Evolutionary conservation across 2,888 invertebrate genomes (phyloP).

Genomic region (Gibbula magus): DNA sequence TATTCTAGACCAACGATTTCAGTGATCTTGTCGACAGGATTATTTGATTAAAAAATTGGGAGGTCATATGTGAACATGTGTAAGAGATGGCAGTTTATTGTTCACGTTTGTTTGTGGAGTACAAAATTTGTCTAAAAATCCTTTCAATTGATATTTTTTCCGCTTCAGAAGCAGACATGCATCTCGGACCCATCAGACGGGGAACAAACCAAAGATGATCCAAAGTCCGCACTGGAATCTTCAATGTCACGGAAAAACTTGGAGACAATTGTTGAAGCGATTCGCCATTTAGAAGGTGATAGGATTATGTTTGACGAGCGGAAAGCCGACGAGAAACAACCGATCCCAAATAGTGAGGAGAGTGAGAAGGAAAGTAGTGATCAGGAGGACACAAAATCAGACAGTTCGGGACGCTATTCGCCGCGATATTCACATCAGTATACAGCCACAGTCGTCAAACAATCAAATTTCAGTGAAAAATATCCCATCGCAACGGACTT

Average conservation of each 20-base stretch:
- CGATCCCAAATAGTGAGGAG: constrained; percentile 50
- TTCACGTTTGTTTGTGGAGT: too few species aligned
- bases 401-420: constrained; percentile 58
- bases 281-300: constrained; percentile 96
- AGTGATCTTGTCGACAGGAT: too few species aligned
- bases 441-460: constrained; percentile 29
- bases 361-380: constrained; percentile 64
- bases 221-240: constrained; percentile 25
- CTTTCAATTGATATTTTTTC: too few species aligned
- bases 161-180: too few species aligned
- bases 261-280: constrained; percentile 98
- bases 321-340: constrained; percentile 27
- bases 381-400: constrained; percentile 60
- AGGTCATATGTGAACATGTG: too few species aligned
- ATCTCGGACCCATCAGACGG: neutral
- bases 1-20: too few species aligned
- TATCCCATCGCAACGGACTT: constrained; percentile 62
- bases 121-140: too few species aligned
- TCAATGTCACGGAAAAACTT: constrained; percentile 92
- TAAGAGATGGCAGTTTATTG: too few species aligned
- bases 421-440: constrained; percentile 41
- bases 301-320: constrained; percentile 43
- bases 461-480: constrained; percentile 51
- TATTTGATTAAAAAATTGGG: too few species aligned
- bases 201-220: constrained; percentile 1